Percentiles rank a stretch among this genome's conserved stretches.
These are phyloP conservation scores for Ellobius talpinus DNA, from an alignment of 2,113 vertebrate species.

Conservation along the genomic window DNA sequence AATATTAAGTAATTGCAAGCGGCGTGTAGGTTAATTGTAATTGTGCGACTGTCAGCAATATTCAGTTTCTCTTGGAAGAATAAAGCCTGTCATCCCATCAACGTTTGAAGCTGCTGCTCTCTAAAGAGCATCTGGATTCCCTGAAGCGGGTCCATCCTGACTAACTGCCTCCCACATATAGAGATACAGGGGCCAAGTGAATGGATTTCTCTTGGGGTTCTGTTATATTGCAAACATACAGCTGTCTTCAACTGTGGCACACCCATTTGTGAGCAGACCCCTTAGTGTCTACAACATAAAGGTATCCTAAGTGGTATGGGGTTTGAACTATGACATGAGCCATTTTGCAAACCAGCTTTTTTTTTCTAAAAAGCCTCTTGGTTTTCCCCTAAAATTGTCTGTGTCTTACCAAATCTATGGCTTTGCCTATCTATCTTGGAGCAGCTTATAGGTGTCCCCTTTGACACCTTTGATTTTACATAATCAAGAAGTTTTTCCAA, in stretches of 20 bases:
- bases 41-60: not conserved
- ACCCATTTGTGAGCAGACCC: not conserved
- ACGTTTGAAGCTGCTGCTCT: not conserved
- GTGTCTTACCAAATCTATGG: not conserved
- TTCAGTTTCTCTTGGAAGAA: conserved; percentile 17
- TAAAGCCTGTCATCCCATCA: not conserved
- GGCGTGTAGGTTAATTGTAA: not conserved
- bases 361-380: not conserved
- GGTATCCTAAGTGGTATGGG: not conserved
- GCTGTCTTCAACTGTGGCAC: not conserved
- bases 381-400: conserved; percentile 3
- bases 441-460: not conserved
- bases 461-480: not conserved
- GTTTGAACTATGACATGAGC: not conserved
- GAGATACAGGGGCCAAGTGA: not conserved
- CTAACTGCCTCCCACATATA: not conserved
- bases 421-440: not conserved
- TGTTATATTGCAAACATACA: not conserved
- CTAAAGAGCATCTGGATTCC: not conserved
- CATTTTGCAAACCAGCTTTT: not conserved
- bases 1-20: conserved; percentile 6
- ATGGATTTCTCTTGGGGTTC: not conserved
- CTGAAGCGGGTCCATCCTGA: not conserved
- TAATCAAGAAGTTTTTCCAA: not conserved
- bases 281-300: not conserved